Conservation (phyloP, 2,888 invertebrate species). For the Lasioglossum malachurum region DNA sequence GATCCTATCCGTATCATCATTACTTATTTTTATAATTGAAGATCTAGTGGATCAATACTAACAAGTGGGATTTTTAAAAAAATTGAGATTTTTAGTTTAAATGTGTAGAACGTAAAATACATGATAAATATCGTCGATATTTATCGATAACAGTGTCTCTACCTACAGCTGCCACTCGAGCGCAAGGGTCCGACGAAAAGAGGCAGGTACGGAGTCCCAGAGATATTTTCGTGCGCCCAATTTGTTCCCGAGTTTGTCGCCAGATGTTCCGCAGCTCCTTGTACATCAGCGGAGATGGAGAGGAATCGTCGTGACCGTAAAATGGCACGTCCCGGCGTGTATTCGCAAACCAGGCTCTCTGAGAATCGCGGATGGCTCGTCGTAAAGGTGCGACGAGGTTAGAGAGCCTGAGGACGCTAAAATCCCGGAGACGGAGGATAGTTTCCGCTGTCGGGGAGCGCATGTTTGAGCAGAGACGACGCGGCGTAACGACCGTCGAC, state of each 20-base stretch:
- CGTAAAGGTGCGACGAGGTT: slow-evolving; percentile 50
- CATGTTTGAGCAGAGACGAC: slow-evolving; percentile 65
- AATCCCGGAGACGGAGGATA: slow-evolving; percentile 27
- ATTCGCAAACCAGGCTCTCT: slow-evolving; percentile 7
- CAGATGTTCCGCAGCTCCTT: background rate
- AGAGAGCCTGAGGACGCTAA: slow-evolving; percentile 18
- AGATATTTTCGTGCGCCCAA: background rate
- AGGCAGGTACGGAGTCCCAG: background rate
- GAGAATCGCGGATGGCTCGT: slow-evolving; percentile 20
- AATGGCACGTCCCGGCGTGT: slow-evolving; percentile 4
- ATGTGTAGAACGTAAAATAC: too few species aligned
- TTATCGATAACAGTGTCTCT: too few species aligned
- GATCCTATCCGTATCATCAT: too few species aligned
- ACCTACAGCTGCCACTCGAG: too few species aligned
- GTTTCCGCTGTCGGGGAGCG: slow-evolving; percentile 19
- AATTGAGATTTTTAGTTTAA: too few species aligned
- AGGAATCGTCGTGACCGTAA: slow-evolving; percentile 37
- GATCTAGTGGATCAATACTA: too few species aligned
- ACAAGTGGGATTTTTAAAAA: too few species aligned
- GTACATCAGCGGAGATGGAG: background rate
- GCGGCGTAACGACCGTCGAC: slow-evolving; percentile 59
- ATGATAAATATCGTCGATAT: too few species aligned
- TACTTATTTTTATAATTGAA: too few species aligned
- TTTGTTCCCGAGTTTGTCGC: background rate
- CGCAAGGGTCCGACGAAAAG: background rate